Percentiles rank a stretch among this genome's conserved stretches.
Conservation (phyloP, 2,888 invertebrate species). For the Tryphoninae sp. region DNA sequence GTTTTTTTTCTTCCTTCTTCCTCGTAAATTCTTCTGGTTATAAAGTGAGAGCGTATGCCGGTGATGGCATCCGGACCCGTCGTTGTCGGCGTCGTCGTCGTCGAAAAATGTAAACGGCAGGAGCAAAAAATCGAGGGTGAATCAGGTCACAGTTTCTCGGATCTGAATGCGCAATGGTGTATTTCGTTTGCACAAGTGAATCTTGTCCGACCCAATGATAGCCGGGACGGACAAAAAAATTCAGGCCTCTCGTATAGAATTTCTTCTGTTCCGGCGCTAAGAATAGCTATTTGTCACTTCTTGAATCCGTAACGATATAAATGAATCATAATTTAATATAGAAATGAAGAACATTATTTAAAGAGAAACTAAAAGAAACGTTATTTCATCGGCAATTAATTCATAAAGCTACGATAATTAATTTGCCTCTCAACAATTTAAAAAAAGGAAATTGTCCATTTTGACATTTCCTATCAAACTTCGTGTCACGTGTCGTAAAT, state of each 20-base stretch:
- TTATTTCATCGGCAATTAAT: too few relatives aligned
- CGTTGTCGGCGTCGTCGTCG: slow-evolving; percentile 10
- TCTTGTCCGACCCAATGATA: slow-evolving; percentile 34
- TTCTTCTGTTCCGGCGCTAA: slow-evolving; percentile 42
- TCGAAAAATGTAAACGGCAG: slow-evolving; percentile 54
- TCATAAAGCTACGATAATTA: too few relatives aligned
- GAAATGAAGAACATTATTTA: background rate
- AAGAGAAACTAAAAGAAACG: too few relatives aligned
- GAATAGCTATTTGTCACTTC: slow-evolving; percentile 45
- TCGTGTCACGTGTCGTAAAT: background rate
- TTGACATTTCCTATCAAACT: too few relatives aligned
- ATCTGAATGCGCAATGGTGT: slow-evolving; percentile 31
- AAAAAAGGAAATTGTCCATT: too few relatives aligned
- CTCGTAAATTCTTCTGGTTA: slow-evolving; percentile 34
- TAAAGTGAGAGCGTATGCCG: slow-evolving; percentile 18
- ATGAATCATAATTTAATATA: background rate
- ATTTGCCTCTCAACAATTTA: too few relatives aligned
- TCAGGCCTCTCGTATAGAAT: slow-evolving; percentile 37
- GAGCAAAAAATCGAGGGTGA: slow-evolving; percentile 47
- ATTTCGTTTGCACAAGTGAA: slow-evolving; percentile 51
- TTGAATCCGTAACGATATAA: background rate
- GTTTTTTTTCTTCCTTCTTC: slow-evolving; percentile 29
- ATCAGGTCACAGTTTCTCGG: slow-evolving; percentile 58
- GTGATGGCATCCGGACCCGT: slow-evolving; percentile 47
- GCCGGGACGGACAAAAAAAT: slow-evolving; percentile 30